Evolutionary conservation across 2,888 invertebrate species (phyloP), one percentile per base, ranked within the genome.

Genomic region (Drosophila sordidula): DNA sequence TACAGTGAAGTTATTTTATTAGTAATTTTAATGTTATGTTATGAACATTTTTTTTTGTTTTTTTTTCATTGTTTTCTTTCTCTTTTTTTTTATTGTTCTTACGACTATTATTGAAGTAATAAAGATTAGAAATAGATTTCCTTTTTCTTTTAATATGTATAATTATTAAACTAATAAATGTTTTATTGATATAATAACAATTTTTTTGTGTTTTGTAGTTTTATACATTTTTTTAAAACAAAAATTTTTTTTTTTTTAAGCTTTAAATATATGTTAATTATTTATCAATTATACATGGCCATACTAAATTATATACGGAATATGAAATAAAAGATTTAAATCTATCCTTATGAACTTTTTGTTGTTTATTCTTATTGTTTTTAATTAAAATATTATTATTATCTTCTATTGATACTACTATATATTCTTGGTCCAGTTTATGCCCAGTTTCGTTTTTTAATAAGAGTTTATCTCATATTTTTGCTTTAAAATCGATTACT

Each of bases 21-120:
- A 25, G 25, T 42, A 2, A 8, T 0, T 29, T 18, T 18, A 18
- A 42, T 42, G n/a, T 34, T 14, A 93, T 85, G 8, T 42, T 6
- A 22, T 9, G 22, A 22, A 18, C 18, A 5, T 26, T 39, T 36
- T 12, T 36, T 11, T 12, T 36, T 36, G 12, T 36, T 36, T 12
- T 36, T 36, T n/a, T 12, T 36, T 36, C n/a, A n/a, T n/a, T 11
- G 6, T 1, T 34, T 11, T 1, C 6, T 11, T 12, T 12, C 5
- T n/a, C 3, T 36, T n/a, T 36, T 3, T 36, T 41, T 41, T 9
- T 16, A 18, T 18, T 18, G 18, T 18, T 18, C n/a, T n/a, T n/a
- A n/a, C n/a, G n/a, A n/a, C n/a, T n/a, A n/a, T n/a, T n/a, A n/a
- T n/a, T n/a, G n/a, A n/a, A n/a, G n/a, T n/a, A n/a, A n/a, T n/a